phyloP scores from a whole-genome alignment of 2,888 invertebrate species.

The Eurytoma californica region DNA sequence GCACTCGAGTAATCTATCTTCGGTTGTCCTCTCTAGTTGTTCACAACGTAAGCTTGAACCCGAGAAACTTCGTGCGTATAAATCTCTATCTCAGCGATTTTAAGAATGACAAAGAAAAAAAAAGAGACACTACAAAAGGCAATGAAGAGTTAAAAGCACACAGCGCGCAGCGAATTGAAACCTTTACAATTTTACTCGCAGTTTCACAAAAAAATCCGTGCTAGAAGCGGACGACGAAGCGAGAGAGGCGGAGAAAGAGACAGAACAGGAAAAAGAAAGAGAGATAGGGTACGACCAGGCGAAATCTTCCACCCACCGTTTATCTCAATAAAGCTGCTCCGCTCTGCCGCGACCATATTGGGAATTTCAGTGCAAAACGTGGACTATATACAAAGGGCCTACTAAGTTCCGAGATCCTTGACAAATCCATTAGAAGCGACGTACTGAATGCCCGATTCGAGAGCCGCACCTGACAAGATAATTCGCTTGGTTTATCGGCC shows the following conservation, averaged over 20 bases:
- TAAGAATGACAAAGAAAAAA: background rate
- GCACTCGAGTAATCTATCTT: slow-evolving; percentile 20
- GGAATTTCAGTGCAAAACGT: slow-evolving; percentile 44
- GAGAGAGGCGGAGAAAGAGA: slow-evolving; percentile 4
- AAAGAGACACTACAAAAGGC: background rate
- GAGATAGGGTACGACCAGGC: slow-evolving; percentile 11
- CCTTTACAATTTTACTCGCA: slow-evolving; percentile 32
- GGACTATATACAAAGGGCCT: slow-evolving; percentile 37
- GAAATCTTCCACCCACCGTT: slow-evolving; percentile 40
- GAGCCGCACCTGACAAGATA: slow-evolving; percentile 51
- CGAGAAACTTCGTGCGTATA: slow-evolving; percentile 20
- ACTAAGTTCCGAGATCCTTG: slow-evolving; percentile 51
- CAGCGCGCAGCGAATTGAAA: slow-evolving; percentile 48
- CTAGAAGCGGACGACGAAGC: background rate
- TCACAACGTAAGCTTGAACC: background rate
- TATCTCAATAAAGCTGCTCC: slow-evolving; percentile 48
- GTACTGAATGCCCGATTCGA: slow-evolving; percentile 49
- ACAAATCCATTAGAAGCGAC: slow-evolving; percentile 54
- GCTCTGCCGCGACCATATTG: slow-evolving; percentile 39
- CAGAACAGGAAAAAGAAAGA: background rate
- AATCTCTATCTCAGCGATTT: slow-evolving; percentile 31
- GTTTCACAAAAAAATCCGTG: slow-evolving; percentile 20
- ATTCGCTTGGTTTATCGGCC: slow-evolving; percentile 54
- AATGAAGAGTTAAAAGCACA: slow-evolving; percentile 42
- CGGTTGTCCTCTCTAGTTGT: slow-evolving; percentile 19